A percentile compares a stretch with the other conserved stretches of the same genome.
Conservation (phyloP, 2,113 vertebrate species). For the Scomber scombrus region DNA sequence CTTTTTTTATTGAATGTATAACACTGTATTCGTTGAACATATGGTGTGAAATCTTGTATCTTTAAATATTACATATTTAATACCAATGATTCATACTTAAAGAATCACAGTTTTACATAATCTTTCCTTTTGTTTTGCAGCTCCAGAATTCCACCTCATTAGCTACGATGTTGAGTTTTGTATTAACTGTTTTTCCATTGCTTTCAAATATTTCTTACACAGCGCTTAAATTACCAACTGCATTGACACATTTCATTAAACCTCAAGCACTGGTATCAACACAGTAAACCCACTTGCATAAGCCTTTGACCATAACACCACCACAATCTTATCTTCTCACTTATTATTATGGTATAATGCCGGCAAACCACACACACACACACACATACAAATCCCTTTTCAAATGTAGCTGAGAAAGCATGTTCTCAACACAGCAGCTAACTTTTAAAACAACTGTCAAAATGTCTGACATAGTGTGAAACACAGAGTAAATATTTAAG, state of each 20-base stretch:
- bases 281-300: neutral
- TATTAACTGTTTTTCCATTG: neutral
- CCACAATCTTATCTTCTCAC: too few relatives aligned
- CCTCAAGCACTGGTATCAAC: neutral
- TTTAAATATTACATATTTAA: neutral
- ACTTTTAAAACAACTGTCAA: too few relatives aligned
- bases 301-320: neutral
- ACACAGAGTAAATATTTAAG: too few relatives aligned
- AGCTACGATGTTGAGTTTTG: neutral
- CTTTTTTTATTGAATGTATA: neutral
- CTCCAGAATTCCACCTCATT: neutral
- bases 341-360: too few relatives aligned
- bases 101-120: neutral
- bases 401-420: too few relatives aligned
- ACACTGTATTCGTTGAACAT: neutral
- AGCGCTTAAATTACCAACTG: neutral
- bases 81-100: neutral
- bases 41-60: neutral
- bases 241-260: neutral
- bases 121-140: constrained; percentile 25
- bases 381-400: too few relatives aligned
- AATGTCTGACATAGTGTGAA: too few relatives aligned
- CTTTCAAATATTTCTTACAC: neutral
- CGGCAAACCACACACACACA: too few relatives aligned
- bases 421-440: too few relatives aligned